phyloP scores from a whole-genome alignment of 2,888 invertebrate genomes.

The Drosophila neonasuta region DNA sequence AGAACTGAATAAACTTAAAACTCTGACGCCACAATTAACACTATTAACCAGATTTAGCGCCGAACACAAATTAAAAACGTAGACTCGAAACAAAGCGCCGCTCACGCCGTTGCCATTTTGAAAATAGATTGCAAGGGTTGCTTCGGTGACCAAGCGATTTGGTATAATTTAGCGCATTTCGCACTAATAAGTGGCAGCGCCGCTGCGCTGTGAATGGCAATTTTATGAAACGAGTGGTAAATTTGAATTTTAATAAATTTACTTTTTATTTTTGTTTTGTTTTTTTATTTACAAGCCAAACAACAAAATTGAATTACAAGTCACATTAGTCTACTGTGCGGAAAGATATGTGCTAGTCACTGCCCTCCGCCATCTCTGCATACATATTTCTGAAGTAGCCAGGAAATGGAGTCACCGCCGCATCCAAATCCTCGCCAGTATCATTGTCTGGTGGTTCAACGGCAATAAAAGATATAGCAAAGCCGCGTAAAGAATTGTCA shows the following conservation, averaged over 20 bases:
- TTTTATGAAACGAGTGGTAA: neutral
- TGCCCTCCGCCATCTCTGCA: constrained; percentile 46
- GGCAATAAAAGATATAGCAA: constrained; percentile 92
- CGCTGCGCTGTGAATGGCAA: constrained; percentile 25
- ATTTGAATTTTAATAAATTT: constrained; percentile 3
- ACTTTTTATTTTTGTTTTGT: neutral
- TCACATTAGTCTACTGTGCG: constrained; percentile 47
- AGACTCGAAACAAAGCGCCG: constrained; percentile 46
- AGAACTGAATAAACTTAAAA: constrained; percentile 14
- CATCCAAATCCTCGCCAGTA: constrained; percentile 75
- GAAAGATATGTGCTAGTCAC: constrained; percentile 31
- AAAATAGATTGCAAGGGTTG: constrained; percentile 46
- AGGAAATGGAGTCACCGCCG: constrained; percentile 81
- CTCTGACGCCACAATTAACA: constrained; percentile 32
- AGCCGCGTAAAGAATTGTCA: constrained; percentile 94
- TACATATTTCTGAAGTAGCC: constrained; percentile 81
- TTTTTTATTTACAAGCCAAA: constrained; percentile 55
- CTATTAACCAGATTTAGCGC: constrained; percentile 38
- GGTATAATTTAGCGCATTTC: constrained; percentile 41
- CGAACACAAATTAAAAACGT: constrained; percentile 30
- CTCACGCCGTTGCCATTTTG: constrained; percentile 60
- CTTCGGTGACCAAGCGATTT: constrained; percentile 17
- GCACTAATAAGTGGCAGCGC: neutral
- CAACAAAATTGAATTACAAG: constrained; percentile 20
- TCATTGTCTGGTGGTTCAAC: constrained; percentile 84